Evolutionary conservation across 1,140 invertebrate genomes (phyloP).

Genomic region (Brachystomella parvula): DNA sequence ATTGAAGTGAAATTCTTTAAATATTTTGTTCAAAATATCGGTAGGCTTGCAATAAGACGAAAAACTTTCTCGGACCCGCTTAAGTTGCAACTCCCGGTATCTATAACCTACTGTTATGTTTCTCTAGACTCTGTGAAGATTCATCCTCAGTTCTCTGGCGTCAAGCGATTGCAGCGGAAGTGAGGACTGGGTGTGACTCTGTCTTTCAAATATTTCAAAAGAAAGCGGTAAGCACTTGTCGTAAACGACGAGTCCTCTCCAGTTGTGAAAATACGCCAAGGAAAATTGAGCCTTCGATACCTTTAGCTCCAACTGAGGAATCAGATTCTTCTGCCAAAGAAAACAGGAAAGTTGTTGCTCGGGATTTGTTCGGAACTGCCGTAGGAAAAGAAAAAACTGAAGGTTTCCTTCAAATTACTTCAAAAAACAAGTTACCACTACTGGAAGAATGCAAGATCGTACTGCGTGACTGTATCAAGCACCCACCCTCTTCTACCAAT

Average conservation of each 20-base stretch:
- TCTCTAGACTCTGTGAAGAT: conserved; percentile 28
- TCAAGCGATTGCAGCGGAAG: conserved; percentile 19
- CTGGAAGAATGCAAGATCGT: no score
- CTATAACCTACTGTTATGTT: no score
- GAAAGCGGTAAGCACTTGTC: conserved; percentile 8
- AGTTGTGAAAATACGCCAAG: background rate
- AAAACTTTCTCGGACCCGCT: no score
- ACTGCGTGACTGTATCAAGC: no score
- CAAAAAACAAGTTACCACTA: no score
- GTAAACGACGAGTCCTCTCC: conserved; percentile 13
- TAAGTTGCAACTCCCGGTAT: no score
- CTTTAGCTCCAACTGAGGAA: background rate
- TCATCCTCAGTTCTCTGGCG: conserved; percentile 14
- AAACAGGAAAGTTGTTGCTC: conserved; percentile 1
- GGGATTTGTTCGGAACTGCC: background rate
- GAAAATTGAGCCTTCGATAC: background rate
- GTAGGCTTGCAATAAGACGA: no score
- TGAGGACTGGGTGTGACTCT: conserved; percentile 23
- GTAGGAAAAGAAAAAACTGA: background rate
- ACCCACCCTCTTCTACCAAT: no score
- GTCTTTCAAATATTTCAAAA: conserved; percentile 20
- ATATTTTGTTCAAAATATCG: no score
- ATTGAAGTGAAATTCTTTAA: no score
- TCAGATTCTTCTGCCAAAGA: background rate
- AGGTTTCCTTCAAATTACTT: no score